Evolutionary conservation across 2,113 vertebrate genomes (phyloP).

Genomic region (Oryzias celebensis): DNA sequence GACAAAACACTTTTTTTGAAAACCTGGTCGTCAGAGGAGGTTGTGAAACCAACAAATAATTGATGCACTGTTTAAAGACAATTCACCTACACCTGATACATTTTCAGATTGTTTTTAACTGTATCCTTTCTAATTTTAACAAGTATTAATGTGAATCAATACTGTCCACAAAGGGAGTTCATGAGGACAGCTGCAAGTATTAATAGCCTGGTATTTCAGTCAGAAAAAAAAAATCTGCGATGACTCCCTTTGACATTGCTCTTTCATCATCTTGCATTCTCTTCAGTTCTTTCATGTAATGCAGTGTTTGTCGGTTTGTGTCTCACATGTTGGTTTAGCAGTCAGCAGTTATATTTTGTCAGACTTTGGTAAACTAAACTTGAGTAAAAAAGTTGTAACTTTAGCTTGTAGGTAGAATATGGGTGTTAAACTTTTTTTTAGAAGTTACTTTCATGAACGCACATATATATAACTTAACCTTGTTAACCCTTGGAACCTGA

Average conservation of each 20-base stretch:
- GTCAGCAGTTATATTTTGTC: not conserved
- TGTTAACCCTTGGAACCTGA: slow-evolving; percentile 1
- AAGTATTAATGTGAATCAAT: slow-evolving; percentile 12
- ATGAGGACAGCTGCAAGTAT: slow-evolving; percentile 67
- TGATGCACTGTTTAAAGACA: not conserved
- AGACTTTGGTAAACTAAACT: not conserved
- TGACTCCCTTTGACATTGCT: slow-evolving; percentile 17
- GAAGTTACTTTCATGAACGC: not conserved
- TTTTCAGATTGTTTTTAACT: not conserved
- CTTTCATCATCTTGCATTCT: not conserved
- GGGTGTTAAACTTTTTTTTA: not conserved
- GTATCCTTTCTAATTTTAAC: not conserved
- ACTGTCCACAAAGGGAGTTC: slow-evolving; percentile 18
- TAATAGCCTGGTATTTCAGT: slow-evolving; percentile 52
- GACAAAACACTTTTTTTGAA: not conserved
- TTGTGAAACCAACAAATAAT: not conserved
- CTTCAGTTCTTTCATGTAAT: not conserved
- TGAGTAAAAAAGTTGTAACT: not conserved
- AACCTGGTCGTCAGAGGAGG: not conserved
- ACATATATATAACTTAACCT: not conserved
- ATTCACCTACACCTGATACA: not conserved
- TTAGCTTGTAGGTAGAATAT: not conserved
- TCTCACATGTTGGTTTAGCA: not conserved
- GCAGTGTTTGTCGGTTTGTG: not conserved
- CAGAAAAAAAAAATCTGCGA: slow-evolving; percentile 19